These are phyloP conservation scores for Thaumatotibia leucotreta DNA, from an alignment of 1,140 invertebrate species.

Conservation along the genomic window DNA sequence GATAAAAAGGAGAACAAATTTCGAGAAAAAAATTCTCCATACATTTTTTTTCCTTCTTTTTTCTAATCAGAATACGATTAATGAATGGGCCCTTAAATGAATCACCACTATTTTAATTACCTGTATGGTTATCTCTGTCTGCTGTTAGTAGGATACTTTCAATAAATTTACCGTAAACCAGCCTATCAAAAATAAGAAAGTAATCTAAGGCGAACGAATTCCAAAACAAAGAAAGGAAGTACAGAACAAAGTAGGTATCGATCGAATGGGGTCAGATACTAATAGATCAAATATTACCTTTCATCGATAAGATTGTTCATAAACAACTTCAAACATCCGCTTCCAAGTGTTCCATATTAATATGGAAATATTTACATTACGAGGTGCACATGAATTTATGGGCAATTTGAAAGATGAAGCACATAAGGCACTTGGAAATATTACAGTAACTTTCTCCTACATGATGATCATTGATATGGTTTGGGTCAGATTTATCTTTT, in stretches of 20 bases:
- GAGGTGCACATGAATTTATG: neutral
- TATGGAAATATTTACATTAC: neutral
- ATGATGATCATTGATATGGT: too few relatives aligned
- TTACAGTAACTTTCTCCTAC: too few relatives aligned
- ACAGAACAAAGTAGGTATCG: neutral
- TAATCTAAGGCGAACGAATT: neutral
- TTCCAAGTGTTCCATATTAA: conserved; percentile 4
- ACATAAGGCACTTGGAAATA: neutral
- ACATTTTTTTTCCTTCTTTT: too few relatives aligned
- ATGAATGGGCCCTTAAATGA: too few relatives aligned
- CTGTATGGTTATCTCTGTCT: neutral
- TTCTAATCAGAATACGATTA: too few relatives aligned
- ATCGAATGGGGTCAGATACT: neutral
- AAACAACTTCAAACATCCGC: neutral
- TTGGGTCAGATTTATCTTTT: too few relatives aligned
- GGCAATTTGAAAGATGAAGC: neutral
- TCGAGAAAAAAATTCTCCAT: too few relatives aligned
- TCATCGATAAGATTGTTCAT: neutral
- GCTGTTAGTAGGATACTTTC: neutral
- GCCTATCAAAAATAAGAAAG: neutral
- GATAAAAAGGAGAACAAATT: too few relatives aligned
- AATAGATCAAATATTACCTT: neutral
- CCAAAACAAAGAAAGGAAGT: neutral
- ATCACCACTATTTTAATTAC: too few relatives aligned
- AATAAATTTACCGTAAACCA: neutral